Evolutionary conservation across 2,797 vertebrate genomes (phyloP).

Genomic region (Steatocranus sp.): DNA sequence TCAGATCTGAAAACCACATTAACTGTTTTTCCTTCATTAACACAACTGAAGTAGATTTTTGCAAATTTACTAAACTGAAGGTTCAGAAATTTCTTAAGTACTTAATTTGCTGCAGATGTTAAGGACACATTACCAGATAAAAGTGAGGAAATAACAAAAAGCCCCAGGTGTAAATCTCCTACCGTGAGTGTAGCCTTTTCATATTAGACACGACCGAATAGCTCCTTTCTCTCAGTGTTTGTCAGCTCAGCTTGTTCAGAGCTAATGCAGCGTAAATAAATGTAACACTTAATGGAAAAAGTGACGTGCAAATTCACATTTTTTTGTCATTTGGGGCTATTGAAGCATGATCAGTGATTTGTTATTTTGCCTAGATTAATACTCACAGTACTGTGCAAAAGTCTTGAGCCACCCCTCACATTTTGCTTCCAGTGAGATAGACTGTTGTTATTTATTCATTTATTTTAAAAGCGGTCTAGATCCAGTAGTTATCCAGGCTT

Average conservation of each 20-base stretch:
- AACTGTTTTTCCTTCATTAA: not conserved
- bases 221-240: conserved; percentile 25
- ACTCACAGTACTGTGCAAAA: not conserved
- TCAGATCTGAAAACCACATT: not conserved
- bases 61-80: not conserved
- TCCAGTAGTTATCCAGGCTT: not conserved
- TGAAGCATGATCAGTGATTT: not conserved
- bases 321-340: not conserved
- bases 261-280: conserved; percentile 31
- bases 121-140: not conserved
- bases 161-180: conserved; percentile 3
- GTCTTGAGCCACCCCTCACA: not conserved
- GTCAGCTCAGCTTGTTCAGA: conserved; percentile 17
- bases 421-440: not conserved
- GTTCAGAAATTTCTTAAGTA: not conserved
- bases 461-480: not conserved
- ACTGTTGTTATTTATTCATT: not conserved
- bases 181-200: conserved; percentile 23
- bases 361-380: not conserved
- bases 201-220: conserved; percentile 27
- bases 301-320: not conserved
- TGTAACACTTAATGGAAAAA: conserved; percentile 6
- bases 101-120: not conserved
- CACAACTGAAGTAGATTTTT: not conserved
- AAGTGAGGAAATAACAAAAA: conserved; percentile 4